Evolutionary conservation across 2,113 vertebrate species (phyloP).

Genomic region (Noturus placidus): DNA sequence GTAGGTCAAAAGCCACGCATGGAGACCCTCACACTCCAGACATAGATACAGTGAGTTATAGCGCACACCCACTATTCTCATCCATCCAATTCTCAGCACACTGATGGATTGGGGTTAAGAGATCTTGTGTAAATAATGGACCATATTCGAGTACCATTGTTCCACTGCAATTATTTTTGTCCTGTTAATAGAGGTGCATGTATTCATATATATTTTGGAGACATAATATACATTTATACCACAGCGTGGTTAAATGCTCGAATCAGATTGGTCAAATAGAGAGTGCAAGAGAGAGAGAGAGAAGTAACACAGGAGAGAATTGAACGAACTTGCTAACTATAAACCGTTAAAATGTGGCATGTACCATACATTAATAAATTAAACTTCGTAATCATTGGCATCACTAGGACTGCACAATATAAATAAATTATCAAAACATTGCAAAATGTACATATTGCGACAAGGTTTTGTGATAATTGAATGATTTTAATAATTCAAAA

Average conservation of each 20-base stretch:
- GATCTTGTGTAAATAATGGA: background rate
- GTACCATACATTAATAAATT: background rate
- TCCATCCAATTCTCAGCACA: background rate
- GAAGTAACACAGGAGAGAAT: background rate
- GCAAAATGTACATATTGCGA: no score
- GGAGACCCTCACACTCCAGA: conserved; percentile 8
- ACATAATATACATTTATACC: background rate
- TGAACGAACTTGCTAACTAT: background rate
- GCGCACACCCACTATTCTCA: background rate
- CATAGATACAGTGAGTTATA: background rate
- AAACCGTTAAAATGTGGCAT: background rate
- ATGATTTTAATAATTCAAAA: no score
- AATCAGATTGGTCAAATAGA: background rate
- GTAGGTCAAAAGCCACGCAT: conserved; percentile 46
- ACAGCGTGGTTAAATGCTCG: background rate
- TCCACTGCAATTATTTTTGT: background rate
- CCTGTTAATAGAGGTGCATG: background rate
- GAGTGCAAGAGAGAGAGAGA: background rate
- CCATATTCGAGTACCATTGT: background rate
- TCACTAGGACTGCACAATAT: no score
- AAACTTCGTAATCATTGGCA: background rate
- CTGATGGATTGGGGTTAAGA: background rate
- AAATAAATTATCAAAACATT: no score
- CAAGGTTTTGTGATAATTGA: no score
- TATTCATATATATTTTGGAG: background rate